Evolutionary conservation across 2,888 invertebrate species (phyloP), one percentile per base, ranked within the genome.

Genomic region (Dromius quadrimaculatus): DNA sequence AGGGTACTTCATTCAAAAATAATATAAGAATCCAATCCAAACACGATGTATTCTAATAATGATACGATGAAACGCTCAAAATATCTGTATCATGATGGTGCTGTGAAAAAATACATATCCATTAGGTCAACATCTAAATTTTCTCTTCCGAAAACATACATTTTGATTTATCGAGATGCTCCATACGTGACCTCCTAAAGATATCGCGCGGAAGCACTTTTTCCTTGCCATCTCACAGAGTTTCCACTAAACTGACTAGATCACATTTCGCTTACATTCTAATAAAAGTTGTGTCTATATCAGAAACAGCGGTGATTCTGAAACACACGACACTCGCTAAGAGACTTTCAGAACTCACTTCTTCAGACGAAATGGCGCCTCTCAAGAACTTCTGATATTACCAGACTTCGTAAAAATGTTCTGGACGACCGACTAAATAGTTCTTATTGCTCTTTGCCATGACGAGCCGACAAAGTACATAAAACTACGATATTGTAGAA

Each of bases 201-300:
- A 61, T 61, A 61, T 61, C 22, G 61, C 38, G 38, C 36, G 50
- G 50, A 47, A 65, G 47, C 64, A 28, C 34, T 64, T 64, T 65
- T 65, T 36, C 32, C 50, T 32, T 28, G 34, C 50, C 64, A 65
- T 65, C 45, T 34, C 47, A 41, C 41, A n/a, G 13, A 13, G 41
- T 66, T 66, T 66, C 54, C 66, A 54, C 50, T 65, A 66, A 57
- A 66, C 66, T 66, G 54, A 20, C 64, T 64, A 64, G 64, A 66
- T 66, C 54, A 38, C 66, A 66, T 57, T 66, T 54, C 66, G 66
- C 54, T 66, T 57, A 54, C 38, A 41, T 66, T 38, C 66, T 66
- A 66, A 66, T 66, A 66, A 66, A 66, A 54, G 54, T 66, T 23
- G 66, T 57, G 66, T 57, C 66, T 54, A 57, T 66, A 66, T 57